phyloP scores from a whole-genome alignment of 2,888 invertebrate species.

The Antheraea yamamai region DNA sequence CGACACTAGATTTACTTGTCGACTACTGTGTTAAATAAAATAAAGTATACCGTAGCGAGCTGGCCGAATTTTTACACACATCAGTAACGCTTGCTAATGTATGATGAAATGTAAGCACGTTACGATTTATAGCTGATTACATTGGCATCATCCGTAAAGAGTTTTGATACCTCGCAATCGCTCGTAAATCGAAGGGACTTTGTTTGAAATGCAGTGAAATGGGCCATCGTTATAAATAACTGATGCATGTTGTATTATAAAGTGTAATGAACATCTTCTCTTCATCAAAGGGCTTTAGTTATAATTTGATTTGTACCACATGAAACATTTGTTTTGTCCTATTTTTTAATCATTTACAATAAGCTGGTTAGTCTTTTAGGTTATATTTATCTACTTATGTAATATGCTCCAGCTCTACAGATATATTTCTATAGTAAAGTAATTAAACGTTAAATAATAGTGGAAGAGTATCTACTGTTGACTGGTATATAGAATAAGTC shows the following conservation, averaged over 20 bases:
- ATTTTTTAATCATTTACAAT: neutral
- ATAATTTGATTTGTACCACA: constrained; percentile 3
- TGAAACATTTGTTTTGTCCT: neutral
- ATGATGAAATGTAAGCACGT: constrained; percentile 36
- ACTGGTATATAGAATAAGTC: no score
- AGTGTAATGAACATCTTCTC: neutral
- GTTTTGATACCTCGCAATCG: constrained; percentile 39
- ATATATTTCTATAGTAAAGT: neutral
- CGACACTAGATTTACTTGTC: neutral
- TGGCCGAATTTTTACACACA: constrained; percentile 8
- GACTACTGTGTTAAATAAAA: neutral
- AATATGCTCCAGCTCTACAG: neutral
- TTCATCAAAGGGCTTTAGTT: constrained; percentile 4
- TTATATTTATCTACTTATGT: neutral
- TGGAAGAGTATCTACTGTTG: no score
- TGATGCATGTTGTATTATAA: constrained; percentile 9
- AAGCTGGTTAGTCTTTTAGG: neutral
- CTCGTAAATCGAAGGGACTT: constrained; percentile 49
- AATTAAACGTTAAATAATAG: neutral
- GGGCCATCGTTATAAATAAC: constrained; percentile 41
- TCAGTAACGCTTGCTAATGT: neutral
- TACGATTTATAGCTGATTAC: constrained; percentile 44
- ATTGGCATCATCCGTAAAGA: constrained; percentile 43
- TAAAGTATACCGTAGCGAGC: neutral
- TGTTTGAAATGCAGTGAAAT: constrained; percentile 45